These are phyloP conservation scores for Spizaetus ornatus DNA, from an alignment of 2,113 vertebrate species.

Conservation along the genomic window DNA sequence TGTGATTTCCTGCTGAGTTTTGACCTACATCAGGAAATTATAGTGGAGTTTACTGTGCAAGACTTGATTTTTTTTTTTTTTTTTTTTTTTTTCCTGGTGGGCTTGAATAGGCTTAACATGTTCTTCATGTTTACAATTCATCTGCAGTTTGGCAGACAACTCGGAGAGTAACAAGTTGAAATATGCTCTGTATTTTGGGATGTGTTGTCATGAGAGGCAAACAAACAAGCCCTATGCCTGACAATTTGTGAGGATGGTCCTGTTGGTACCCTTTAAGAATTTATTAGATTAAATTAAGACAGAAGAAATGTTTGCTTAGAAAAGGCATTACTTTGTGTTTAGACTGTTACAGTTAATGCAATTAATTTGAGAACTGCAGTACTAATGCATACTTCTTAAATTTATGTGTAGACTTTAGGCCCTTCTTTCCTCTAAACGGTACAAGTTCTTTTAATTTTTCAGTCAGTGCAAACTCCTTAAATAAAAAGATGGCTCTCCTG, in stretches of 20 bases:
- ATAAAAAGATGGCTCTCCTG: neutral
- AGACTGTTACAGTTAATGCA: neutral
- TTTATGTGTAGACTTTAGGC: neutral
- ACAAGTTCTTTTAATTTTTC: neutral
- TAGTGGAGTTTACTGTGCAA: constrained; percentile 32
- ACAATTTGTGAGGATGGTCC: neutral
- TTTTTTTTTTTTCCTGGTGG: neutral
- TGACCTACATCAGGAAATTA: constrained; percentile 61
- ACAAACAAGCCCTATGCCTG: constrained; percentile 12
- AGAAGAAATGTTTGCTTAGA: constrained; percentile 7
- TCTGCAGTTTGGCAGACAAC: neutral
- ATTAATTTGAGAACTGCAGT: neutral
- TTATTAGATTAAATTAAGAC: constrained; percentile 13
- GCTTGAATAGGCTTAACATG: constrained; percentile 38
- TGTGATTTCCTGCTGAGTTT: constrained; percentile 58
- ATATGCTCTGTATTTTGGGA: constrained; percentile 33
- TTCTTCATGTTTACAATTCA: constrained; percentile 30
- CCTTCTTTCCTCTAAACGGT: neutral
- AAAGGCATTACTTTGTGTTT: neutral
- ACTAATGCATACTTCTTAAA: neutral
- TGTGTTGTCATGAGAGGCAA: constrained; percentile 29
- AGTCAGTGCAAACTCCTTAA: neutral
- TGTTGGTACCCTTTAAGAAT: neutral
- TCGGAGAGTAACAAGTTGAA: constrained; percentile 42
- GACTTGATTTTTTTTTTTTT: neutral